phyloP scores from a whole-genome alignment of 2,888 invertebrate species.

The Dryobota labecula region DNA sequence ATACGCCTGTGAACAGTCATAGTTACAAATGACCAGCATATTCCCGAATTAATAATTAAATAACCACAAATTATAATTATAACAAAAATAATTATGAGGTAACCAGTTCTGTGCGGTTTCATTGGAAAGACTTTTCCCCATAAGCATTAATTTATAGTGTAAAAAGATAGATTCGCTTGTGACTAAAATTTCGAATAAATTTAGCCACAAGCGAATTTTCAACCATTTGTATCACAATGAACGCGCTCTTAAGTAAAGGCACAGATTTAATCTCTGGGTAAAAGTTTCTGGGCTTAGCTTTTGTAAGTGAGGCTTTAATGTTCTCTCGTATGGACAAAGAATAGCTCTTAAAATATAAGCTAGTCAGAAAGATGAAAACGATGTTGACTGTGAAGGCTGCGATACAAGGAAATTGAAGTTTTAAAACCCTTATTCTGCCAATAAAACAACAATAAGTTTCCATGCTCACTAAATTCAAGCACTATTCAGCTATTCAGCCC shows the following conservation, averaged over 20 bases:
- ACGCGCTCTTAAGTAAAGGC: not conserved
- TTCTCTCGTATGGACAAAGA: not conserved
- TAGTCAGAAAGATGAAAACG: not conserved
- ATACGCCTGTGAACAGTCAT: constrained; percentile 8
- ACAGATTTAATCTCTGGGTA: not conserved
- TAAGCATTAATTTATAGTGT: no score
- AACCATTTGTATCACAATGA: not conserved
- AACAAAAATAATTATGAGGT: constrained; percentile 10
- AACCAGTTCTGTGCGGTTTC: not conserved
- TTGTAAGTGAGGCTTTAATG: not conserved
- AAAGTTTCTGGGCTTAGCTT: no score
- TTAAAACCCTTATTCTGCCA: not conserved
- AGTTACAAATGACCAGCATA: not conserved
- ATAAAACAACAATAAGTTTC: not conserved
- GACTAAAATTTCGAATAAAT: no score
- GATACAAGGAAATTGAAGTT: no score
- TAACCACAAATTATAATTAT: not conserved
- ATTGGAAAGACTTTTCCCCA: not conserved
- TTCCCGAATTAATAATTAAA: constrained; percentile 2
- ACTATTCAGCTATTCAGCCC: not conserved
- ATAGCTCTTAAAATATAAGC: not conserved
- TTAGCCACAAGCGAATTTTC: not conserved
- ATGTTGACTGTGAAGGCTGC: no score
- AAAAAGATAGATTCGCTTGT: no score
- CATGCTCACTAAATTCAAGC: not conserved